phyloP scores from a whole-genome alignment of 1,140 invertebrate species.

The Campoletis sonorensis region DNA sequence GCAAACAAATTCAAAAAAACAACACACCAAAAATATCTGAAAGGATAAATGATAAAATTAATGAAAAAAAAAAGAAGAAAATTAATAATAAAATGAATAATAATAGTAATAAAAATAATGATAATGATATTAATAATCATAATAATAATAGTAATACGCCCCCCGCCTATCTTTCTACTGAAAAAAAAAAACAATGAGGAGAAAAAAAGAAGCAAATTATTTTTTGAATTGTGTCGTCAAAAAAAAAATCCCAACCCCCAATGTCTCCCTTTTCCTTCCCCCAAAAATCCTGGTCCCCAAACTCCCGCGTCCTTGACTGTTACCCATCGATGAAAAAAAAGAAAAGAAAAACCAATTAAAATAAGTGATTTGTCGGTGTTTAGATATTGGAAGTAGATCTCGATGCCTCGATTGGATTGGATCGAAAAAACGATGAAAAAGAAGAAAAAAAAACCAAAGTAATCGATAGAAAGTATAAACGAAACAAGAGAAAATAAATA shows the following conservation, averaged over 20 bases:
- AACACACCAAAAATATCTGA: too few relatives aligned
- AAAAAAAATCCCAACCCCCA: constrained; percentile 61
- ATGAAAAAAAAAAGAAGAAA: constrained; percentile 38
- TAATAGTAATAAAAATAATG: constrained; percentile 46
- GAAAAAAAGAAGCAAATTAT: constrained; percentile 64
- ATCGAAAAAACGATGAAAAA: constrained; percentile 37
- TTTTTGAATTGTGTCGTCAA: constrained; percentile 70
- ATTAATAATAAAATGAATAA: too few relatives aligned
- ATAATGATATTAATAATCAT: constrained; percentile 43
- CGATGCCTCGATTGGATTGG: constrained; percentile 36
- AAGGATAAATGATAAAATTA: too few relatives aligned
- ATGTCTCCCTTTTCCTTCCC: constrained; percentile 47
- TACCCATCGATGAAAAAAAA: neutral
- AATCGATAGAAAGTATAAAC: constrained; percentile 62
- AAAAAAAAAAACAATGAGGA: constrained; percentile 50
- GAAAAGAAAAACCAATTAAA: constrained; percentile 13
- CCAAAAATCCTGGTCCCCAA: neutral
- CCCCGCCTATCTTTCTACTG: constrained; percentile 71
- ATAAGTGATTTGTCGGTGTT: constrained; percentile 48
- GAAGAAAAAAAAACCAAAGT: constrained; percentile 44
- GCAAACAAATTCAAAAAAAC: too few relatives aligned
- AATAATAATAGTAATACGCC: constrained; percentile 55
- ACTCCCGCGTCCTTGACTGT: neutral
- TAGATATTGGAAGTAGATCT: constrained; percentile 47
- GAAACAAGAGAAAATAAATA: constrained; percentile 17